These are phyloP conservation scores for Ursus arctos DNA, from an alignment of 2,113 vertebrate species.

Conservation along the genomic window DNA sequence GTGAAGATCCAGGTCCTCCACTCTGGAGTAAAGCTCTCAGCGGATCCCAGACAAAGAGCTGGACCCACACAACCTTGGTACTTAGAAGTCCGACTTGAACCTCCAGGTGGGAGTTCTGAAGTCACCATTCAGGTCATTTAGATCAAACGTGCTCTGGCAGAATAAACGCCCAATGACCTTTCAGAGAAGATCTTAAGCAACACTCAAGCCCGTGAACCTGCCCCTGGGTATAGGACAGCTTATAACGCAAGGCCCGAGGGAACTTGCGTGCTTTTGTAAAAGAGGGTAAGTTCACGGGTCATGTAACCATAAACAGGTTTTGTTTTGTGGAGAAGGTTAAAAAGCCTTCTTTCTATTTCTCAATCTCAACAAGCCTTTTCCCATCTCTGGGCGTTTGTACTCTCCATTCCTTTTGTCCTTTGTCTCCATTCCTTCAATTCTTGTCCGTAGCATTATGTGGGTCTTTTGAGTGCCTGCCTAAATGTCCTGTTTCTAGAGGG, in stretches of 20 bases:
- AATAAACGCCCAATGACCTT: conserved; percentile 68
- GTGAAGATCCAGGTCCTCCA: conserved; percentile 2
- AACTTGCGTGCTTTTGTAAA: conserved; percentile 46
- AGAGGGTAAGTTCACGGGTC: not conserved
- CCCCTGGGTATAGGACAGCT: not conserved
- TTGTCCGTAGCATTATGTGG: not conserved
- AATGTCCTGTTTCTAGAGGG: not conserved
- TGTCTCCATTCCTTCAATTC: not conserved
- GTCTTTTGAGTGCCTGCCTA: not conserved
- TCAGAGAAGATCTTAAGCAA: conserved; percentile 47
- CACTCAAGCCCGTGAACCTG: not conserved
- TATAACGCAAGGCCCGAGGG: not conserved
- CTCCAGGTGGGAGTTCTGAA: conserved; percentile 50
- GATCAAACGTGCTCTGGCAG: conserved; percentile 20
- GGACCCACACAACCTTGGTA: conserved; percentile 3
- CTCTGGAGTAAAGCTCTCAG: conserved; percentile 52
- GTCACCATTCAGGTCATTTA: conserved; percentile 26
- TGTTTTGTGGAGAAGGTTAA: conserved; percentile 30
- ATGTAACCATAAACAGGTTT: conserved; percentile 43
- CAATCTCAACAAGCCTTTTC: not conserved
- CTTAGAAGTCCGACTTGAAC: conserved; percentile 69
- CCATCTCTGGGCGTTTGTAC: not conserved
- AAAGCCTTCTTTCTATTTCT: conserved; percentile 2
- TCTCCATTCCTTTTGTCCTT: not conserved
- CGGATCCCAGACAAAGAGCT: conserved; percentile 15